Evolutionary conservation across 1,140 invertebrate genomes (phyloP).

Genomic region (Adelges cooleyi): DNA sequence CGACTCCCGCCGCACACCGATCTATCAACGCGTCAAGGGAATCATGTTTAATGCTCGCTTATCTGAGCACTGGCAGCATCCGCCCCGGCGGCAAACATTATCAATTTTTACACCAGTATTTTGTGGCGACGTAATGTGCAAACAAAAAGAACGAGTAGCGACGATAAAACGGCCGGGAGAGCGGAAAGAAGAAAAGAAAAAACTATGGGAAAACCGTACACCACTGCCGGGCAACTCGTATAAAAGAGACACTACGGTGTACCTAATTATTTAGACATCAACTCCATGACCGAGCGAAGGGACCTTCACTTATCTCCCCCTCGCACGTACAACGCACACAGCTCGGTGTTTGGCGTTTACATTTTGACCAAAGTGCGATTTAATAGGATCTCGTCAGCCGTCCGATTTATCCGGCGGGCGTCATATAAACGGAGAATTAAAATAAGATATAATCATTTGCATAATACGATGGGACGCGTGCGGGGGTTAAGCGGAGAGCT

Average conservation of each 20-base stretch:
- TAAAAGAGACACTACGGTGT: constrained; percentile 21
- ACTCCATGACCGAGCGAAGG: constrained; percentile 21
- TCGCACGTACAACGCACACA: constrained; percentile 5
- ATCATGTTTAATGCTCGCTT: constrained; percentile 21
- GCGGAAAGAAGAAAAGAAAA: not conserved
- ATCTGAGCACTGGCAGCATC: constrained; percentile 8
- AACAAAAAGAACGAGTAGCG: not conserved
- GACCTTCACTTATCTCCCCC: constrained; percentile 22
- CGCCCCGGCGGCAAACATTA: constrained; percentile 15
- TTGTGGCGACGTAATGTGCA: constrained; percentile 8
- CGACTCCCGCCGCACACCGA: not conserved
- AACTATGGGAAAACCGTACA: not conserved
- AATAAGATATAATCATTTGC: constrained; percentile 28
- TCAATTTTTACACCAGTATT: constrained; percentile 26
- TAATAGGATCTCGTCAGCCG: constrained; percentile 26
- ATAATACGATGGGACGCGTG: constrained; percentile 16
- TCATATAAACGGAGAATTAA: constrained; percentile 27
- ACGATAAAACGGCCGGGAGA: not conserved
- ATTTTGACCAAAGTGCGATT: constrained; percentile 26
- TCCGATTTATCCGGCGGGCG: constrained; percentile 14
- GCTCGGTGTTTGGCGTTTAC: constrained; percentile 24
- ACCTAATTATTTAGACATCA: constrained; percentile 29
- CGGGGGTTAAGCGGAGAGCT: not conserved
- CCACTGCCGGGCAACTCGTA: not conserved
- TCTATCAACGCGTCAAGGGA: not conserved